phyloP scores from a whole-genome alignment of 2,888 invertebrate species.

The Campoletis raptor region DNA sequence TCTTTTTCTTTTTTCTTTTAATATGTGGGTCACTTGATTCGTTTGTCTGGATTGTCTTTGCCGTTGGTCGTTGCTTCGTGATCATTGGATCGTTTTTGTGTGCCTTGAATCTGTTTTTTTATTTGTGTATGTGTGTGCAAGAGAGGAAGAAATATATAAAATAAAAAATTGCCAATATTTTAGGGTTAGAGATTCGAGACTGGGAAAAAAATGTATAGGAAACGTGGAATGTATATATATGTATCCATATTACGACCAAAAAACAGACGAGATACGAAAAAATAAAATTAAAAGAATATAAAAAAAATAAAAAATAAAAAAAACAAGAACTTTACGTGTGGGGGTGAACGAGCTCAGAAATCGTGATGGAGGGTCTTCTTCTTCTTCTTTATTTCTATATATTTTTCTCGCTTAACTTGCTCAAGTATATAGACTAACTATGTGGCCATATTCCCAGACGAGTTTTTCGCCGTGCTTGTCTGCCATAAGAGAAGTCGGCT shows the following conservation, averaged over 20 bases:
- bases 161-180: constrained; percentile 74
- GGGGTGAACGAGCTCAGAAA: constrained; percentile 49
- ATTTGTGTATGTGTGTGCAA: not conserved
- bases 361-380: constrained; percentile 57
- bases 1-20: not conserved
- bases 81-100: not conserved
- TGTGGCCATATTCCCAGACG: constrained; percentile 73
- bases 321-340: constrained; percentile 34
- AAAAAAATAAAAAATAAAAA: too few species aligned
- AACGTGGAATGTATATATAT: constrained; percentile 34
- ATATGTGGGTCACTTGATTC: constrained; percentile 60
- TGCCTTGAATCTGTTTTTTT: not conserved
- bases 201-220: constrained; percentile 68
- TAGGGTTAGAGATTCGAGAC: constrained; percentile 63
- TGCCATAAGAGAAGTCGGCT: constrained; percentile 66
- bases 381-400: constrained; percentile 50
- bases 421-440: constrained; percentile 51
- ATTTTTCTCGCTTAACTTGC: constrained; percentile 36
- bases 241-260: not conserved
- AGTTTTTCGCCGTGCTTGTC: constrained; percentile 76
- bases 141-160: constrained; percentile 20
- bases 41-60: constrained; percentile 42
- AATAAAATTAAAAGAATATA: constrained; percentile 32
- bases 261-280: constrained; percentile 32
- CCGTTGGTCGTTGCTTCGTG: constrained; percentile 30